Base-by-base conservation (phyloP, 2,797 vertebrate genomes). In the Toxotes lorentzi region DNA sequence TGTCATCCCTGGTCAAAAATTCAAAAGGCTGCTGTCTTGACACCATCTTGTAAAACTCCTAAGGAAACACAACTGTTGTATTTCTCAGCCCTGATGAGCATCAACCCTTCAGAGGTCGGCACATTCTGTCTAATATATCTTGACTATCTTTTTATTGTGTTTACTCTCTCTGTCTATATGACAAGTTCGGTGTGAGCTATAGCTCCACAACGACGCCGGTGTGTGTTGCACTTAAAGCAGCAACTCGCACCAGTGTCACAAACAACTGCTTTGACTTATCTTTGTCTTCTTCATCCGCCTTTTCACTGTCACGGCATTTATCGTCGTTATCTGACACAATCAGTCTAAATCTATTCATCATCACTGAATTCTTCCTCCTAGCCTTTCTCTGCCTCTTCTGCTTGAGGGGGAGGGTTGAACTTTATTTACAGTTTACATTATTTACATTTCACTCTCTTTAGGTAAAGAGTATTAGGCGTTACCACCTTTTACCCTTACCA, bases 401-500 rank as follows among this genome's bases (percentile, higher is more conserved):
- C 34, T 17, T 30, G 27, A 30, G 27, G 27, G 27, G 3, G 27
- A 30, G 5, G 21, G 19, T 47, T 43, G 21, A 69, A 27, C n/a
- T 35, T 51, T 69, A 50, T 64, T 72, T 45, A 23, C n/a, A 53
- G 23, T 71, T 82, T 30, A 30, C 27, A 30, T 30, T 30, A 30
- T 30, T 30, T 30, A 30, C 1, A 59, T 70, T 45, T 61, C 4
- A 5, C 30, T 1, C 56, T 48, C 51, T 4, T 17, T 57, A 27
- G 14, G 5, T 30, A 47, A 12, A 68, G 12, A 45, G 78, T 41
- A 64, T 73, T 53, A 47, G 40, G 2, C 58, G n/a, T 53, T 40
- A 1, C 21, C n/a, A 79, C 64, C 53, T 73, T 64, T 67, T 72
- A 84, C 45, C 34, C 43, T 50, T 32, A 27, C 51, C 40, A 16